Base-by-base conservation (phyloP, 2,113 vertebrate genomes). In the Dromiciops gliroides region DNA sequence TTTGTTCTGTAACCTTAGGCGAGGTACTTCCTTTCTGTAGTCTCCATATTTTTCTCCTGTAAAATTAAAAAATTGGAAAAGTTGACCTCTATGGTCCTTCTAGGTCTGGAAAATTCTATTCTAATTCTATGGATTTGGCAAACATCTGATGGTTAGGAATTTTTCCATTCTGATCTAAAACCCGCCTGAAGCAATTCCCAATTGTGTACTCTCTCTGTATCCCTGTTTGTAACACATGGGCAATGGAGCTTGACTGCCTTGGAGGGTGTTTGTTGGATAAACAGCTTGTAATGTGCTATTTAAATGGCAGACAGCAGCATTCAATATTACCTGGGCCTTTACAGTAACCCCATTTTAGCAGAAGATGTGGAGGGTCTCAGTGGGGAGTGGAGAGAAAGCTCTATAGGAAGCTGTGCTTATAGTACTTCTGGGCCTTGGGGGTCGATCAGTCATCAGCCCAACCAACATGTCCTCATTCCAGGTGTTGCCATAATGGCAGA, bases 261-360 rank as follows among this genome's bases (percentile, higher is more conserved):
- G 49, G 90, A 49, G 91, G 49, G 44, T 49, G 37, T 0, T 89
- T 90, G 48, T 47, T 89, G 90, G 92, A 52, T 91, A 94, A 95
- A 94, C 23, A 94, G 95, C 90, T 94, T 48, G 37, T 51, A 83
- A 90, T 93, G 89, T 91, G 92, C 67, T 37, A 16, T 95, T 97
- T 94, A 95, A 96, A 10, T 51, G 88, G 89, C 50, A 95, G 94
- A 48, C 53, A 47, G 7, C 47, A 67, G 91, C 51, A 89, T 89
- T 50, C 89, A 92, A 37, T 89, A 52, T 48, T 92, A 90, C 75
- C 94, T 93, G 50, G 52, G 92, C 51, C 93, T 94, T 56, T 52
- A 51, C 95, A 24, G 53, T 94, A 95, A 94, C 90, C 88, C 53
- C 23, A 89, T 97, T 96, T 96, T 92, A 26, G 31, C 90, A 90